Conservation (phyloP, 2,113 vertebrate species). For the Muntiacus muntjak region DNA sequence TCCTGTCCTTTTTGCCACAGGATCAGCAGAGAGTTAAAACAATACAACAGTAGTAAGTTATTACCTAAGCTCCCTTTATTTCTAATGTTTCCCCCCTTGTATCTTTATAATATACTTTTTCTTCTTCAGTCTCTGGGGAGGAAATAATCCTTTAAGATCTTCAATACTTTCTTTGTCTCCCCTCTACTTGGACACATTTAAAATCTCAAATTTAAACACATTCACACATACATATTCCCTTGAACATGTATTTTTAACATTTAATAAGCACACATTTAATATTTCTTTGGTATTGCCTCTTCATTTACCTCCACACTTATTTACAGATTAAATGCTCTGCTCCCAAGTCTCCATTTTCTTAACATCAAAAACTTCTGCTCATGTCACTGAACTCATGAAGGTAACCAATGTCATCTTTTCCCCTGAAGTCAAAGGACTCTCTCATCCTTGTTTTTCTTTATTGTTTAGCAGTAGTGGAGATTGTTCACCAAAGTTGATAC, state of each 20-base stretch:
- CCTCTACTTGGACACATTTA: neutral
- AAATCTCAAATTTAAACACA: neutral
- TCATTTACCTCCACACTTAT: neutral
- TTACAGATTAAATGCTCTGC: neutral
- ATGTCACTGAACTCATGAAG: neutral
- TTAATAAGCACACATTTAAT: neutral
- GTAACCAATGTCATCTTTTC: neutral
- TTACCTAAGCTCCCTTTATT: neutral
- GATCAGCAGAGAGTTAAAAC: neutral
- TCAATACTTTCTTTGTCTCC: neutral
- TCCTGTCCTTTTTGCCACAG: neutral
- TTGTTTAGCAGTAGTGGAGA: neutral
- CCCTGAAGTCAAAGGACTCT: neutral
- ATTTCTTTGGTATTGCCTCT: neutral
- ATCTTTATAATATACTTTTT: neutral
- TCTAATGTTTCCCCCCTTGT: neutral
- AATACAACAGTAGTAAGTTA: neutral
- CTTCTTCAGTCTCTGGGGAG: neutral
- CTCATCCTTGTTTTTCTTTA: neutral
- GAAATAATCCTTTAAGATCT: neutral
- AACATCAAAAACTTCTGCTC: neutral
- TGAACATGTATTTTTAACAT: neutral
- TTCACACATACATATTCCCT: fast-evolving
- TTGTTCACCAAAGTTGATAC: neutral
- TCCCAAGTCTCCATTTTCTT: neutral